A percentile compares a stretch with the other conserved stretches of the same genome.
Conservation (phyloP, 2,113 vertebrate genomes). For the Muntiacus reevesi region DNA sequence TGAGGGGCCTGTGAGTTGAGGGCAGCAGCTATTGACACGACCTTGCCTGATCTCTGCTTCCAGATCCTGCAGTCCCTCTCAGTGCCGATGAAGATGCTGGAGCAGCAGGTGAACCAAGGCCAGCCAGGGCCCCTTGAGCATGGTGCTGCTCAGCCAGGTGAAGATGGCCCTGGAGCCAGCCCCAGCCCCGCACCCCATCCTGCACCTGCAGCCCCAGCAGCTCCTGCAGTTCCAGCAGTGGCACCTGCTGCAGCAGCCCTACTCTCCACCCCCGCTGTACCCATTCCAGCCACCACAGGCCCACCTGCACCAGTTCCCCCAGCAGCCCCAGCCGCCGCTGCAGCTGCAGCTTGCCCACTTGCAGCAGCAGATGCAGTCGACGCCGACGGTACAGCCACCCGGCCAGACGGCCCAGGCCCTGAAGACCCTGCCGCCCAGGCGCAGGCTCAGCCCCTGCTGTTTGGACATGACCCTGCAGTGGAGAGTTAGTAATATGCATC, state of each 20-base stretch:
- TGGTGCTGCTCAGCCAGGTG: constrained; percentile 84
- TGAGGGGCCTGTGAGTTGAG: no score
- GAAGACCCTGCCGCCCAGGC: constrained; percentile 83
- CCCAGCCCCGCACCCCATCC: constrained; percentile 83
- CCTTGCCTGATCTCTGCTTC: constrained; percentile 40
- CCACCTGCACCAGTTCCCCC: constrained; percentile 79
- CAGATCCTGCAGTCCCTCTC: constrained; percentile 93
- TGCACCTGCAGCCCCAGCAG: constrained; percentile 86
- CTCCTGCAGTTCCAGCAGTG: constrained; percentile 82
- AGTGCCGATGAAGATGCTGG: constrained; percentile 65
- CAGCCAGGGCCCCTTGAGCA: constrained; percentile 85
- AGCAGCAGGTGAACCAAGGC: constrained; percentile 88
- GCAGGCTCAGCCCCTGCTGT: constrained; percentile 76
- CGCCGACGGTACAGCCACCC: no score
- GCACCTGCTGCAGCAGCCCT: constrained; percentile 70
- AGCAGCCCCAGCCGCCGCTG: constrained; percentile 82
- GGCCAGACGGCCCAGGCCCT: constrained; percentile 67
- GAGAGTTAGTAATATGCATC: no score
- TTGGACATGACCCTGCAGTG: no score
- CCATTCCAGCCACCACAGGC: constrained; percentile 68
- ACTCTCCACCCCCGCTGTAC: constrained; percentile 81
- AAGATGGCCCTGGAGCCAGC: constrained; percentile 86
- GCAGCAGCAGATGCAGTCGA: constrained; percentile 78
- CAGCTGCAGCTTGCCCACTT: constrained; percentile 83
- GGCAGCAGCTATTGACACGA: no score